Conservation (phyloP, 2,797 vertebrate genomes). For the Eutrigla gurnardus region DNA sequence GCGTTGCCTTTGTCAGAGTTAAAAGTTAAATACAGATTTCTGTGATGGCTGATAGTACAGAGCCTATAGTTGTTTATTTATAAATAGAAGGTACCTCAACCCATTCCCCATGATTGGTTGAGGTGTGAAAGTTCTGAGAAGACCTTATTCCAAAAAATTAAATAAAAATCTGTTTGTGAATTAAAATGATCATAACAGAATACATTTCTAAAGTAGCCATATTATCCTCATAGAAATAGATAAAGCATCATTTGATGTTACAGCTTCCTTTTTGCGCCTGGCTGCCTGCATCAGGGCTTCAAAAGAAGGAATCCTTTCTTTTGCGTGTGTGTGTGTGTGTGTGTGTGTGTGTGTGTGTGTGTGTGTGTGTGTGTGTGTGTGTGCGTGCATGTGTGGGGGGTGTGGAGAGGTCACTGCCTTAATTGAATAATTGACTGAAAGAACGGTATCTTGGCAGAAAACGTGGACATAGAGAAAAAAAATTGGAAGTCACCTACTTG, state of each 20-base stretch:
- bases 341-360: not conserved
- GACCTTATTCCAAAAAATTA: not conserved
- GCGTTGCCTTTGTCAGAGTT: not conserved
- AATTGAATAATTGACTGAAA: slow-evolving; percentile 71
- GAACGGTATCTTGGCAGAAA: slow-evolving; percentile 50
- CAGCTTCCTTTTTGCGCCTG: slow-evolving; percentile 65
- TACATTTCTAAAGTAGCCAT: not conserved
- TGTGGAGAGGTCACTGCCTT: slow-evolving; percentile 64
- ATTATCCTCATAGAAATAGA: not conserved
- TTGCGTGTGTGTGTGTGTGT: slow-evolving; percentile 39
- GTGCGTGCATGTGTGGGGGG: slow-evolving; percentile 31
- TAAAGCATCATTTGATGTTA: slow-evolving; percentile 59
- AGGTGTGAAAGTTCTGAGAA: not conserved
- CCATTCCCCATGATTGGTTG: not conserved
- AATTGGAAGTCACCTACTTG: slow-evolving; percentile 48
- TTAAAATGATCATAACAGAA: not conserved
- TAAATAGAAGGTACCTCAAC: not conserved
- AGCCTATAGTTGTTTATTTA: not conserved
- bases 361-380: slow-evolving; percentile 17
- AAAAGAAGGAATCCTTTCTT: slow-evolving; percentile 71
- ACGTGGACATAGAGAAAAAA: slow-evolving; percentile 34
- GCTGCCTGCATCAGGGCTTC: slow-evolving; percentile 44
- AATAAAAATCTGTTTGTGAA: not conserved
- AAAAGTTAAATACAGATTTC: not conserved
- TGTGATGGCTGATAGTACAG: not conserved